Evolutionary conservation across 2,113 vertebrate species (phyloP).

Genomic region (Myocastor coypus): DNA sequence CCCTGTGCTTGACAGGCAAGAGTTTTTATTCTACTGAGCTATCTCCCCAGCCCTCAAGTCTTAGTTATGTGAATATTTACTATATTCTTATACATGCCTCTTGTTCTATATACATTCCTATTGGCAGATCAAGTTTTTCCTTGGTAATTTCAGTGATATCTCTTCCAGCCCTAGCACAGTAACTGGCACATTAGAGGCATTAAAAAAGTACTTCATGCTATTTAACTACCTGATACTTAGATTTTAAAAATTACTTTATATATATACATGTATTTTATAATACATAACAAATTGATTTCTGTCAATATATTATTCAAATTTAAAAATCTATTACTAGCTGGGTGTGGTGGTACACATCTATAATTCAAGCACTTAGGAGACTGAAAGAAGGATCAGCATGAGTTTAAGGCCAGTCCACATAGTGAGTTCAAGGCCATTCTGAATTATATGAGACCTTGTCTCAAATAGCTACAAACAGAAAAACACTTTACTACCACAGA

Average conservation of each 20-base stretch:
- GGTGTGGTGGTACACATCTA: not conserved
- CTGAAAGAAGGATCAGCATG: not conserved
- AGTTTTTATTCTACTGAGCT: no score
- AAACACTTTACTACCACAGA: not conserved
- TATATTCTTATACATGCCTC: not conserved
- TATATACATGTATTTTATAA: not conserved
- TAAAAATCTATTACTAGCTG: not conserved
- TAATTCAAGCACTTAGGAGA: not conserved
- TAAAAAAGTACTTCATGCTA: not conserved
- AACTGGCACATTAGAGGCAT: not conserved
- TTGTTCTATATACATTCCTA: not conserved
- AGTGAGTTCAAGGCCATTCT: not conserved
- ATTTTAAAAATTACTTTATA: no score
- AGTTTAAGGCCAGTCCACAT: not conserved
- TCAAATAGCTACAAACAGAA: not conserved
- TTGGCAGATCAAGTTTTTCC: not conserved
- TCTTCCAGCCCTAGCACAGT: not conserved
- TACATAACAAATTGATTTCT: conserved; percentile 24
- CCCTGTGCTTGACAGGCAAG: no score
- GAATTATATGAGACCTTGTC: not conserved
- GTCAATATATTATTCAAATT: not conserved
- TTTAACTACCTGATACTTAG: conserved; percentile 1
- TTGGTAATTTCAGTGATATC: not conserved
- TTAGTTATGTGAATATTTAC: not conserved
- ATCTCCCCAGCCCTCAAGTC: not conserved